Conservation (phyloP, 2,888 invertebrate genomes). For the Phyto melanocephala region DNA sequence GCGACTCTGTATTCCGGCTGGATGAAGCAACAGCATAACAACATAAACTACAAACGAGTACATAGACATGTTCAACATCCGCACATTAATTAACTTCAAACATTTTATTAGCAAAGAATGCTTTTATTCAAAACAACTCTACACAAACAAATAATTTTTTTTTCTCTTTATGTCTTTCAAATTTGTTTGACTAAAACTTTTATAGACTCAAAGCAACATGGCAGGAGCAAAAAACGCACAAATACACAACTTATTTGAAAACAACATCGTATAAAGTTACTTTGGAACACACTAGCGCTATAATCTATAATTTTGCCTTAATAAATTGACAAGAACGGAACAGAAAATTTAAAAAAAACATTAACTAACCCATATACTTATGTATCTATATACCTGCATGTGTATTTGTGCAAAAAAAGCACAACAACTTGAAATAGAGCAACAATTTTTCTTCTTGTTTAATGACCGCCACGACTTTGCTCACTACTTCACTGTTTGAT, state of each 20-base stretch:
- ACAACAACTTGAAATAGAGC: constrained; percentile 31
- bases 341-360: background rate
- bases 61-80: constrained; percentile 19
- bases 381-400: background rate
- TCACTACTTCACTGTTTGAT: background rate
- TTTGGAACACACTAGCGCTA: background rate
- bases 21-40: background rate
- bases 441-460: background rate
- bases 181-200: background rate
- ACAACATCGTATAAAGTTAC: constrained; percentile 1
- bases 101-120: constrained; percentile 18
- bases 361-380: background rate
- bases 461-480: background rate
- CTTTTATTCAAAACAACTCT: background rate
- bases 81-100: constrained; percentile 44
- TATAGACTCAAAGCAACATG: background rate
- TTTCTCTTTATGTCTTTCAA: background rate
- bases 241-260: background rate
- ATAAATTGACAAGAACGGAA: constrained; percentile 13
- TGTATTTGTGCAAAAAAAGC: background rate
- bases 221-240: background rate
- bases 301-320: constrained; percentile 33
- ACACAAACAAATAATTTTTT: too few species aligned
- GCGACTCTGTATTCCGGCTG: constrained; percentile 9
- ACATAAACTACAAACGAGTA: background rate